Percentiles rank a stretch among this genome's conserved stretches.
phyloP scores from a whole-genome alignment of 2,797 vertebrate genomes.

The Loris lydekkerianus region DNA sequence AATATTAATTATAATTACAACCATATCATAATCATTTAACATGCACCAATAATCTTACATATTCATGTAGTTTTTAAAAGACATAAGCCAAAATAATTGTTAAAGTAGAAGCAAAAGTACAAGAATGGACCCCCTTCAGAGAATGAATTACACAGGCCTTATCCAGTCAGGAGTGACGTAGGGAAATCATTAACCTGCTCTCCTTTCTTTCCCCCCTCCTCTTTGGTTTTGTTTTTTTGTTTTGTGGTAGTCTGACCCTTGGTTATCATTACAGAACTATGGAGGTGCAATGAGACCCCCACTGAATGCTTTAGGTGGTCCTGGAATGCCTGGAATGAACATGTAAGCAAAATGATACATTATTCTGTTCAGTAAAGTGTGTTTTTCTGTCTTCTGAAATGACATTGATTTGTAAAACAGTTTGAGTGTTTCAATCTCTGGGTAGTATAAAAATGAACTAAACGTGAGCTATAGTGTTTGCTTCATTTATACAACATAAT shows the following conservation, averaged over 20 bases:
- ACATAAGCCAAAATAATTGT: slow-evolving; percentile 64
- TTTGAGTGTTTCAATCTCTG: neutral
- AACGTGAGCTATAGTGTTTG: neutral
- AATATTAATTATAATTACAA: slow-evolving; percentile 49
- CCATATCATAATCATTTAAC: slow-evolving; percentile 57
- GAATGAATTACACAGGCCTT: slow-evolving; percentile 88
- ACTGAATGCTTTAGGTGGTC: slow-evolving; percentile 97
- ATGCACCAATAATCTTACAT: slow-evolving; percentile 34
- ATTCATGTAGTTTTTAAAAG: slow-evolving; percentile 57
- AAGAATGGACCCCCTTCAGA: slow-evolving; percentile 86
- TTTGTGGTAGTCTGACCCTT: slow-evolving; percentile 94
- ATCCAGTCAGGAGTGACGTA: slow-evolving; percentile 83
- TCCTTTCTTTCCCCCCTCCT: slow-evolving; percentile 92
- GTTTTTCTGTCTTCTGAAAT: slow-evolving; percentile 62
- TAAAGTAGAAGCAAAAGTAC: slow-evolving; percentile 79
- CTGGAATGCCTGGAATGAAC: slow-evolving; percentile 98
- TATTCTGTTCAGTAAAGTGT: slow-evolving; percentile 69
- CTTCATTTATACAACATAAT: slow-evolving; percentile 48
- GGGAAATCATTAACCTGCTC: slow-evolving; percentile 91
- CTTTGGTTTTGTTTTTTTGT: slow-evolving; percentile 93
- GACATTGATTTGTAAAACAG: slow-evolving; percentile 1
- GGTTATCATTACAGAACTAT: slow-evolving; percentile 94
- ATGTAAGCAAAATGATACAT: slow-evolving; percentile 92
- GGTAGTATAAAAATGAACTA: neutral
- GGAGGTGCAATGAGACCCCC: slow-evolving; percentile 99